Conservation (phyloP, 2,797 vertebrate species). For the Gymnodraco acuticeps region DNA sequence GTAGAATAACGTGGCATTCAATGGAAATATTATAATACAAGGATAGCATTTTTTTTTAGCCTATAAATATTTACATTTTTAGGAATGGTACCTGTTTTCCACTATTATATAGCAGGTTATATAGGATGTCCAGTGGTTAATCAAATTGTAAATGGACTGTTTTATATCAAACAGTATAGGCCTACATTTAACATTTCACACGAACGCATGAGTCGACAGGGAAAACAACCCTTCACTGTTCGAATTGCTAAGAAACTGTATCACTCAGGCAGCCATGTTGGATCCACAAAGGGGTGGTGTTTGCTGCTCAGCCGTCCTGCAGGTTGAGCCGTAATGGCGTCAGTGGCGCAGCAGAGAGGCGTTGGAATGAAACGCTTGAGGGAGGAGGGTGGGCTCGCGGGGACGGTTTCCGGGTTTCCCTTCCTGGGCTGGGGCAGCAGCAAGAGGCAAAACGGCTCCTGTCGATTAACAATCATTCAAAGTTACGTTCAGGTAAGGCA, state of each 20-base stretch:
- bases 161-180: background rate
- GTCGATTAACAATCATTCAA: slow-evolving; percentile 56
- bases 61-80: background rate
- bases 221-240: background rate
- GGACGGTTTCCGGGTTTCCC: slow-evolving; percentile 85
- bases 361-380: slow-evolving; percentile 38
- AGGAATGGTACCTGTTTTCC: background rate
- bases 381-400: slow-evolving; percentile 73
- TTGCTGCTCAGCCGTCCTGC: rapidly evolving
- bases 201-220: background rate
- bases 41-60: no score
- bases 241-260: slow-evolving; percentile 55
- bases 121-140: background rate
- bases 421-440: slow-evolving; percentile 84
- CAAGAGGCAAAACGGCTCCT: slow-evolving; percentile 58
- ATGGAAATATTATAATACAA: background rate
- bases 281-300: slow-evolving; percentile 20
- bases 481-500: slow-evolving; percentile 83
- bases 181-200: background rate
- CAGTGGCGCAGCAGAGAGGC: slow-evolving; percentile 41
- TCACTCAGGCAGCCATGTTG: slow-evolving; percentile 72
- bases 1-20: background rate
- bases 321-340: slow-evolving; percentile 81
- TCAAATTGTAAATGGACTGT: background rate
- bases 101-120: background rate